Base-by-base conservation (phyloP, 2,888 invertebrate genomes). In the Limenitis camilla region DNA sequence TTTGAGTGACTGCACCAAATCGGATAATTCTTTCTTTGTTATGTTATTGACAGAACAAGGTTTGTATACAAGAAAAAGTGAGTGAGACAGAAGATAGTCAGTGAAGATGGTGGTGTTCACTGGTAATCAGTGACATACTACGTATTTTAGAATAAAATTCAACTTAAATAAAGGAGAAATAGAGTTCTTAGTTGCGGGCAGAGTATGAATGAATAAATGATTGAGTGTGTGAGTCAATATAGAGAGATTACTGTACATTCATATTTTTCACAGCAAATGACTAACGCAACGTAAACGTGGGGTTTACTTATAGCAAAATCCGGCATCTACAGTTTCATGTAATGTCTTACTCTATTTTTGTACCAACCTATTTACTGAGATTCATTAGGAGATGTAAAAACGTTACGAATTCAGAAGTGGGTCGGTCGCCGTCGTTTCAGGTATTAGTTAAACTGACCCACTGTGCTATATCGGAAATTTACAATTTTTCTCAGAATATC, bases 331-430 rank as follows among this genome's bases (percentile, higher is more conserved):
- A 49, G 35, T 28, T 19, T 31, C 27, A 35, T 32, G 30, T 42
- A 49, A 32, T 43, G 38, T 27, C 43, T 6, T 31, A 8, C 58
- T 53, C 61, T 74, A 75, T 75, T 70, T 72, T 57, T 19, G 58
- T 45, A 53, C 43, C 63, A 73, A 71, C 74, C 72, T 65, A 69
- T 36, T 45, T 29, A 66, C 65, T 65, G 54, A 40, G 52, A 64
- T 61, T 74, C 70, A 72, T 74, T 72, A 71, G 61, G 68, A 65
- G 52, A 67, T 72, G 71, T 66, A 68, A 72, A 73, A 71, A 67
- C 58, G 68, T 71, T 66, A 68, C 66, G 66, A 66, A 60, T 67
- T 64, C 63, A 57, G 58, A 74, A 71, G 56, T 70, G 60, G 76
- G 70, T 57, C 76, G 76, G 78, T 70, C 76, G 57, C 70, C 71